Evolutionary conservation across 2,888 invertebrate species (phyloP).

Genomic region (Hermodice carunculata): DNA sequence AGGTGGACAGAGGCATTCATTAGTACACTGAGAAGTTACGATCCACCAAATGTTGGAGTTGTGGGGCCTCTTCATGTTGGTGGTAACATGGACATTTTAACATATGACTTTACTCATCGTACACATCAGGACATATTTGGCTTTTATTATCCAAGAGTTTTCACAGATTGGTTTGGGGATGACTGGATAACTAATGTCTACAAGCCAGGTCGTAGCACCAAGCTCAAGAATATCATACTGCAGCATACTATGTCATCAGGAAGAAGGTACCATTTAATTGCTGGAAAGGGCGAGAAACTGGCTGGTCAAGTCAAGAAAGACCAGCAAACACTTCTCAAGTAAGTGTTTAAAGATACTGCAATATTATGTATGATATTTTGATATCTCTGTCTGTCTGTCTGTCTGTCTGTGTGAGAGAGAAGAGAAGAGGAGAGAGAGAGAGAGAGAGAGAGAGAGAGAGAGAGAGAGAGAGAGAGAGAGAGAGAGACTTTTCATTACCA

Average conservation of each 20-base stretch:
- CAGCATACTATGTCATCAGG: slow-evolving; percentile 30
- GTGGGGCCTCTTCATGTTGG: slow-evolving; percentile 39
- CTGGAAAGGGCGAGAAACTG: too few relatives aligned
- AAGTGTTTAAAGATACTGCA: too few relatives aligned
- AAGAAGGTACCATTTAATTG: slow-evolving; percentile 24
- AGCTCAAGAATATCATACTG: slow-evolving; percentile 21
- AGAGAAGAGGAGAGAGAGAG: too few relatives aligned
- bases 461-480: too few relatives aligned
- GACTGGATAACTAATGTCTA: slow-evolving; percentile 43
- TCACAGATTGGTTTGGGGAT: slow-evolving; percentile 41
- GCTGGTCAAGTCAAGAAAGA: too few relatives aligned
- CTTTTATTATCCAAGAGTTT: slow-evolving; percentile 40
- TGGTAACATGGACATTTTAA: slow-evolving; percentile 35
- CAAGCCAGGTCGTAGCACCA: slow-evolving; percentile 22
- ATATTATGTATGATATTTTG: too few relatives aligned
- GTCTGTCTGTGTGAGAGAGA: too few relatives aligned
- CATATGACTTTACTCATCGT: slow-evolving; percentile 39
- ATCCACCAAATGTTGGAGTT: slow-evolving; percentile 38
- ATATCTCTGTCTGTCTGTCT: too few relatives aligned
- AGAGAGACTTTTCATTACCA: too few relatives aligned
- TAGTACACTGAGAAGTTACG: slow-evolving; percentile 15
- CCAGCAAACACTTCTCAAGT: too few relatives aligned
- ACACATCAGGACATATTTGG: slow-evolving; percentile 39
- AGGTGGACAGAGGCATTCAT: slow-evolving; percentile 10
- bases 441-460: too few relatives aligned